Percentiles rank a stretch among this genome's conserved stretches.
Evolutionary conservation across 2,797 vertebrate species (phyloP).

Genomic region (Lophius americanus): DNA sequence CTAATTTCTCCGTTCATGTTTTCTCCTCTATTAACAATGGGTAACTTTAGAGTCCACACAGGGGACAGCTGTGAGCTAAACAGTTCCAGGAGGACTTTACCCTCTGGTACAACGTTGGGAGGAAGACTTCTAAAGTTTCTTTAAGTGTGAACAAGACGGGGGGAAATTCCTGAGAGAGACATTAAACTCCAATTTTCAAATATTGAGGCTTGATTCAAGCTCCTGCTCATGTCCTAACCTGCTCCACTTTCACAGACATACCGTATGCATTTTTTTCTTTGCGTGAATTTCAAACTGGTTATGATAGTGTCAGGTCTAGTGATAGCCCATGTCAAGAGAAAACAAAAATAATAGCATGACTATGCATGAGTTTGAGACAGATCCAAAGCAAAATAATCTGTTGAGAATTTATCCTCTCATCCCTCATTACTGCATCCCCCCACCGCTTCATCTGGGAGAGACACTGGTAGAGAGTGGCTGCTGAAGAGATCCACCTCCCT

Average conservation of each 20-base stretch:
- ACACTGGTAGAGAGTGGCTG: conserved; percentile 72
- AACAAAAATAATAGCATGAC: conserved; percentile 42
- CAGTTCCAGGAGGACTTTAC: conserved; percentile 22
- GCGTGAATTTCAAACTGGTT: not conserved
- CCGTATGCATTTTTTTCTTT: conserved; percentile 1
- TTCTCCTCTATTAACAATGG: conserved; percentile 64
- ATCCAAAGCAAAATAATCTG: conserved; percentile 67
- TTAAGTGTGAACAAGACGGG: not conserved
- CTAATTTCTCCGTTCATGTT: conserved; percentile 37
- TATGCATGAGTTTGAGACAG: conserved; percentile 41
- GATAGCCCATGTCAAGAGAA: conserved; percentile 28
- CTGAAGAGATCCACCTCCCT: conserved; percentile 77
- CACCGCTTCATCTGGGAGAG: conserved; percentile 67
- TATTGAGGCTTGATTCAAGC: not conserved
- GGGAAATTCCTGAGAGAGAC: conserved; percentile 1
- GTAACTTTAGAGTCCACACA: conserved; percentile 28
- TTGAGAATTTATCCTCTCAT: conserved; percentile 67
- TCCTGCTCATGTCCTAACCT: not conserved
- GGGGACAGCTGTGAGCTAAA: conserved; percentile 25
- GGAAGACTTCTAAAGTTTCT: not conserved
- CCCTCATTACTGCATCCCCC: conserved; percentile 73
- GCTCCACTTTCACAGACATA: conserved; percentile 5
- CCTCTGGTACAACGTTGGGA: not conserved
- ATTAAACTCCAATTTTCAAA: not conserved
- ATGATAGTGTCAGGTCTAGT: conserved; percentile 23